Conservation (phyloP, 2,888 invertebrate genomes). For the Cheilosia variabilis region DNA sequence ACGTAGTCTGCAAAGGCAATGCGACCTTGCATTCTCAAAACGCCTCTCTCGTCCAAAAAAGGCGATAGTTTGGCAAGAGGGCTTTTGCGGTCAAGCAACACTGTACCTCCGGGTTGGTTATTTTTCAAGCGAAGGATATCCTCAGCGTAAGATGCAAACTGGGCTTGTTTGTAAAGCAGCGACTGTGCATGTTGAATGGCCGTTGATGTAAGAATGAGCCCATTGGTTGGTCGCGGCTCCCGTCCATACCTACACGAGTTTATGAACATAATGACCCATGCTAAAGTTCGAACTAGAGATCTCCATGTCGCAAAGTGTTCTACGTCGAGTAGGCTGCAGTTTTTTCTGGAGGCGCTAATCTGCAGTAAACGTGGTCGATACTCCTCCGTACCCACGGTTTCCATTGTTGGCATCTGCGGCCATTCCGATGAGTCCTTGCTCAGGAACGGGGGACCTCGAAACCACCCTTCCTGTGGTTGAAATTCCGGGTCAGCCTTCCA, state of each 20-base stretch:
- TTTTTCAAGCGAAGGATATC: background rate
- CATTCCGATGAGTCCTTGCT: background rate
- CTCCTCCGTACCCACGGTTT: background rate
- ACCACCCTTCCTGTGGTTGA: slow-evolving; percentile 36
- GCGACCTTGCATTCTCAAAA: slow-evolving; percentile 53
- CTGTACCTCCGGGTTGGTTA: background rate
- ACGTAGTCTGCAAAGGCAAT: slow-evolving; percentile 21
- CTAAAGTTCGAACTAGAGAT: background rate
- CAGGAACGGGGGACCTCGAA: slow-evolving; percentile 57
- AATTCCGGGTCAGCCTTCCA: slow-evolving; percentile 13
- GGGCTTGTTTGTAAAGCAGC: background rate
- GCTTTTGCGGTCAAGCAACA: background rate
- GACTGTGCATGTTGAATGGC: background rate
- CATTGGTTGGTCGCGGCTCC: background rate
- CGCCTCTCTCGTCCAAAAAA: slow-evolving; percentile 21
- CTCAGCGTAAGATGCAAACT: background rate
- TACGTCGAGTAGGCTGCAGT: background rate
- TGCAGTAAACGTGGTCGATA: background rate
- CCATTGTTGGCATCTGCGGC: background rate
- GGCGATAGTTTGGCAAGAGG: slow-evolving; percentile 10
- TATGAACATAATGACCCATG: background rate
- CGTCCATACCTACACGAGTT: background rate
- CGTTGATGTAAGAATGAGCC: background rate
- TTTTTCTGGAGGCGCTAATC: background rate
- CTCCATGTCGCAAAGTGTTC: slow-evolving; percentile 3